Conservation (phyloP, 30 jellyfish, hydroid and myxozoan genomes). For the Chrysaora quinquecirrha region DNA sequence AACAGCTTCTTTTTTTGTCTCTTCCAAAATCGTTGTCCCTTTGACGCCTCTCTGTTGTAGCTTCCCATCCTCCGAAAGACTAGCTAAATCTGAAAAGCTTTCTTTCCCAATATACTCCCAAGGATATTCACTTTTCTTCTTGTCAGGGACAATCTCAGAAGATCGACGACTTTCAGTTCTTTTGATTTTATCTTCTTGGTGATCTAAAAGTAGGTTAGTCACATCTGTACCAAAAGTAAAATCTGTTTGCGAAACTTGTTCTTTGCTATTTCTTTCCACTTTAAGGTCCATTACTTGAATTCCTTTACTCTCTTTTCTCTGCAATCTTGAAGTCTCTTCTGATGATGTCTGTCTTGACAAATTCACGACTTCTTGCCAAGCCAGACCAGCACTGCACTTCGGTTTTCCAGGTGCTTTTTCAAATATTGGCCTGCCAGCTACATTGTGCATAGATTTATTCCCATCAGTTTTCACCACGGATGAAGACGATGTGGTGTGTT, state of each 20-base stretch:
- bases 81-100: slow-evolving; percentile 26
- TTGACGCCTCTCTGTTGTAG: no score
- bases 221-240: slow-evolving; percentile 40
- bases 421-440: neutral
- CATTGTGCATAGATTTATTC: neutral
- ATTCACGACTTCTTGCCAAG: slow-evolving; percentile 41
- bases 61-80: no score
- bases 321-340: neutral
- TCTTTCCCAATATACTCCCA: slow-evolving; percentile 53
- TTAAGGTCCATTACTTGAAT: no score
- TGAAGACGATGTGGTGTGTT: neutral
- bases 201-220: slow-evolving; percentile 21
- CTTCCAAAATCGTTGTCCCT: no score
- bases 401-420: slow-evolving; percentile 34
- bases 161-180: no score
- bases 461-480: neutral
- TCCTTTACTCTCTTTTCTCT: no score
- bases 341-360: neutral
- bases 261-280: slow-evolving; percentile 34
- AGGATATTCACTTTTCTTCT: slow-evolving; percentile 24
- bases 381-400: slow-evolving; percentile 38
- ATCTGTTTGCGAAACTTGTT: slow-evolving; percentile 62
- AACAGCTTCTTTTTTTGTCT: no score
- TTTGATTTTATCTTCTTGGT: neutral
- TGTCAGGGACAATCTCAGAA: neutral